Base-by-base conservation (phyloP, 92 coral and sea anemone genomes). In the Actinernus sp. region DNA sequence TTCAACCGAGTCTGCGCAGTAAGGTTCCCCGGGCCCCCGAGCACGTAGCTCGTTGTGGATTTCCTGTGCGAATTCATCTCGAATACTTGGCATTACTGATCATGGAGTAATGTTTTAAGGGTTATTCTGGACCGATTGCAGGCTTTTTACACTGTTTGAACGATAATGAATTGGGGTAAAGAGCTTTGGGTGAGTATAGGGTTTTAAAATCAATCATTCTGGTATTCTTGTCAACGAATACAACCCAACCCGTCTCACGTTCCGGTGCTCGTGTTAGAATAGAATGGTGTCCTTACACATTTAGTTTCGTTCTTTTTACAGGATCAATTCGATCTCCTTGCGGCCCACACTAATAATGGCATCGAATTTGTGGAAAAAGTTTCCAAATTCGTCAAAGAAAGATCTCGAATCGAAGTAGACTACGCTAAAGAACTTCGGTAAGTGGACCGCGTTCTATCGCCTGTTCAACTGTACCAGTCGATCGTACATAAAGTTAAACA, bases 371-470 rank as follows among this genome's bases (percentile, higher is more conserved):
- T 94, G 71, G 96, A 94, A 31, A 91, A 73, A 53, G 88, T 91
- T 18, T 82, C 98, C 9, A 91, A 90, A 61, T 94, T 94, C 55
- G 97, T 89, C 22, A 94, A 91, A 74, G 98, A 94, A 61, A 83
- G 98, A 58, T 71, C 78, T 58, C 83, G 91, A 69, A 87, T 94
- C 51, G 98, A 94, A 76, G 81, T 88, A 30, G 86, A 93, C 39
- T 94, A 94, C 65, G 98, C 98, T 28, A 92, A 88, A 64, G 98
- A 94, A 34, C 41, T 94, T 41, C 73, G 98, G 98, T 94, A 50
- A 79, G 85, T 18, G n/a, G n/a, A n/a, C n/a, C n/a, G n/a, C n/a
- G n/a, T n/a, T n/a, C n/a, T n/a, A n/a, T n/a, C n/a, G n/a, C n/a
- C n/a, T 45, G 4, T 45, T 9, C 8, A 45, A 4, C 41, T 34